These are phyloP conservation scores for Sebastes elongatus DNA, from an alignment of 2,797 vertebrate species.

Conservation along the genomic window DNA sequence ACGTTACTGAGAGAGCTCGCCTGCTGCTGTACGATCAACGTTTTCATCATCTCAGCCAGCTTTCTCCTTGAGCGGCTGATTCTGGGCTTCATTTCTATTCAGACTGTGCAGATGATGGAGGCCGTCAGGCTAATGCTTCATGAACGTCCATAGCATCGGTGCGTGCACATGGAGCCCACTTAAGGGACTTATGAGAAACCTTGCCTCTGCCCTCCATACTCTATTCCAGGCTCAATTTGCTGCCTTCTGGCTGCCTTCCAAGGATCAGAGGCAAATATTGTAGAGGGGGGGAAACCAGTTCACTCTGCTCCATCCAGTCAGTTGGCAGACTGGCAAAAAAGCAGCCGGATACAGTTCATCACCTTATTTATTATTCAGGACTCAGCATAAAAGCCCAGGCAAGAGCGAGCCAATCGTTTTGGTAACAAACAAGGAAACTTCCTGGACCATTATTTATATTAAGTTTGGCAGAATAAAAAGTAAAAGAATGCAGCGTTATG, in stretches of 20 bases:
- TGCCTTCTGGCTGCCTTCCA: slow-evolving; percentile 63
- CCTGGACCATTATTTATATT: slow-evolving; percentile 43
- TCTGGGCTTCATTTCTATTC: slow-evolving; percentile 52
- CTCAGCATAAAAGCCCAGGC: slow-evolving; percentile 54
- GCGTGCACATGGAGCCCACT: slow-evolving; percentile 63
- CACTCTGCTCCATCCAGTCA: slow-evolving; percentile 61
- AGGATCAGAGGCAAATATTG: slow-evolving; percentile 63
- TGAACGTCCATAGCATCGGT: slow-evolving; percentile 45
- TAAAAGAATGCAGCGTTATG: slow-evolving; percentile 10
- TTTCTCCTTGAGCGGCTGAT: slow-evolving; percentile 42
- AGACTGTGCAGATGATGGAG: slow-evolving; percentile 45
- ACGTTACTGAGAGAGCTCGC: slow-evolving; percentile 16
- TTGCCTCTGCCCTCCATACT: slow-evolving; percentile 69
- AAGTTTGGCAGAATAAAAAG: slow-evolving; percentile 39
- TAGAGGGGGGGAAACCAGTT: slow-evolving; percentile 43
- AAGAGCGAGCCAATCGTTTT: slow-evolving; percentile 35
- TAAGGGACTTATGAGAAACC: slow-evolving; percentile 69
- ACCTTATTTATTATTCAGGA: slow-evolving; percentile 69
- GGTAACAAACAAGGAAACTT: slow-evolving; percentile 51
- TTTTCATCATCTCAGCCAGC: slow-evolving; percentile 34
- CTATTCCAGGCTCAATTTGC: slow-evolving; percentile 74
- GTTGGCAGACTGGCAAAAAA: slow-evolving; percentile 60
- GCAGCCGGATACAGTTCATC: slow-evolving; percentile 57
- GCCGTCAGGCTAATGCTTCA: slow-evolving; percentile 57
- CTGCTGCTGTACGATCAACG: slow-evolving; percentile 12